Evolutionary conservation across 2,797 vertebrate species (phyloP).

Genomic region (Chaetodon trifasciatus): DNA sequence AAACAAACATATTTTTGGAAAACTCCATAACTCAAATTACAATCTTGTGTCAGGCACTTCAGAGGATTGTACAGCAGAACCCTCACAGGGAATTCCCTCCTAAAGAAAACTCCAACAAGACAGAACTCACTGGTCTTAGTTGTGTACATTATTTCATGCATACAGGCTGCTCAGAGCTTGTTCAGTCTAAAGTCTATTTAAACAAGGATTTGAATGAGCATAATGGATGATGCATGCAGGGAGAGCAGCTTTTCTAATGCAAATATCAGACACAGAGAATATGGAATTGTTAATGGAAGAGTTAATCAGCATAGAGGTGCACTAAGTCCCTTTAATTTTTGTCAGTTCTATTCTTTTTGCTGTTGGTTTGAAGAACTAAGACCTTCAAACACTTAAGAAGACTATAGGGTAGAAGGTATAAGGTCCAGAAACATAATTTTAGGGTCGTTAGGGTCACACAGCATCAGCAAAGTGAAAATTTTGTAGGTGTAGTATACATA

Average conservation of each 20-base stretch:
- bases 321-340: slow-evolving; percentile 46
- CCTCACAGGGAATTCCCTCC: slow-evolving; percentile 84
- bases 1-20: slow-evolving; percentile 35
- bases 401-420: not conserved
- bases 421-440: slow-evolving; percentile 19
- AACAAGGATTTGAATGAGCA: slow-evolving; percentile 80
- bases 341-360: slow-evolving; percentile 1
- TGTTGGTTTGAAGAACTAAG: slow-evolving; percentile 36
- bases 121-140: slow-evolving; percentile 73
- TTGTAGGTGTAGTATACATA: not conserved
- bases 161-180: slow-evolving; percentile 69
- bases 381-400: slow-evolving; percentile 20
- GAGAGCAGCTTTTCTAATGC: slow-evolving; percentile 68
- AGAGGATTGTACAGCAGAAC: slow-evolving; percentile 57
- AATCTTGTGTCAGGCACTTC: slow-evolving; percentile 51
- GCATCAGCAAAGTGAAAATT: not conserved
- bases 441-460: not conserved
- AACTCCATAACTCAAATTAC: slow-evolving; percentile 34
- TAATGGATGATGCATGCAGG: slow-evolving; percentile 72
- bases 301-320: slow-evolving; percentile 45
- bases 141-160: slow-evolving; percentile 75
- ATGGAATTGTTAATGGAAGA: slow-evolving; percentile 52
- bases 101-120: slow-evolving; percentile 79
- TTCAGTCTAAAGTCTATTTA: slow-evolving; percentile 79
- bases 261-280: slow-evolving; percentile 61